Evolutionary conservation across 2,797 vertebrate genomes (phyloP), one percentile per base, ranked within the genome.

Genomic region (Tolypeutes matacus): DNA sequence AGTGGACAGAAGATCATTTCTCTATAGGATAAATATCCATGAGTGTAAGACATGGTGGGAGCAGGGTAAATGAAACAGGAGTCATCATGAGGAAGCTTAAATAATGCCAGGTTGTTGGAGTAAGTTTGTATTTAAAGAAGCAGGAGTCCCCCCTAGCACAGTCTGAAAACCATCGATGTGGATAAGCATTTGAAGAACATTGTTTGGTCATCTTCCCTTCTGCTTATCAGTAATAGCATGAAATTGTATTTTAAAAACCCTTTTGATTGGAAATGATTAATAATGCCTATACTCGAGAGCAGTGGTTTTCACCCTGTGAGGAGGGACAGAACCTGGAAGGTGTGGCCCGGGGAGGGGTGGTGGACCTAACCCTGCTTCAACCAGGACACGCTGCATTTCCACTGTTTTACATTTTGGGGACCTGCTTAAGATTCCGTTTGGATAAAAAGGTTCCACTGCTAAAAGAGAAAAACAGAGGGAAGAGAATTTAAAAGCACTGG

Each of bases 101-200:
- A 58, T 1, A 34, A 15, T 3, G 7, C 3, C 14, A 36, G 7
- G 29, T 4, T 65, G 39, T 49, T 73, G n/a, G 18, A 17, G 11
- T 1, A 21, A 36, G 34, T 49, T 39, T 18, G 12, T 70, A 3
- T 64, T 8, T n/a, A 25, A 56, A 92, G 64, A 58, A 34, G 42
- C 2, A 3, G 4, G 31, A 58, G n/a, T 46, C 12, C 5, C 39
- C 39, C 21, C 14, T 13, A 0, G 0, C 7, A 67, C 25, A 34
- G 20, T n/a, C 80, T 20, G 60, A 49, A 58, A 62, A 1, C 56
- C 15, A 15, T 20, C 20, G 12, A 0, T 0, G 23, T 56, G 67
- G 42, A n/a, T 42, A 36, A 11, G 21, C 3, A 5, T 21, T 13
- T 1, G 12, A 31, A 49, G 60, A 46, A 4, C 5, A 7, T 20